phyloP scores from a whole-genome alignment of 2,888 invertebrate species.

The Erebia palarica region DNA sequence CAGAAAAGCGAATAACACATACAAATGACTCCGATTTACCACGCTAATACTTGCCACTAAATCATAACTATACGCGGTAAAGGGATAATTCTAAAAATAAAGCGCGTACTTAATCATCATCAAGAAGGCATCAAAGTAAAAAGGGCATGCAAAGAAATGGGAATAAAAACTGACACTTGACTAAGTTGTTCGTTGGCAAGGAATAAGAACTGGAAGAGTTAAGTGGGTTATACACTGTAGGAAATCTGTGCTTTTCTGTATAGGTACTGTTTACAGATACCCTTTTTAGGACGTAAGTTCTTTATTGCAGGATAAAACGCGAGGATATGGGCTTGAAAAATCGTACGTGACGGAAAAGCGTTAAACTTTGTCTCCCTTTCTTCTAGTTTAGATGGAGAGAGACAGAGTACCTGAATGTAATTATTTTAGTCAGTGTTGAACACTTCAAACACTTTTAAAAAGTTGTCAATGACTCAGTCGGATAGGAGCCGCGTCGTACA shows the following conservation, averaged over 20 bases:
- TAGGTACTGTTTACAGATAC: no score
- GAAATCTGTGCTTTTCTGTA: not conserved
- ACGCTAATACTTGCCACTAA: constrained; percentile 23
- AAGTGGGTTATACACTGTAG: constrained; percentile 26
- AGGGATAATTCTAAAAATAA: constrained; percentile 39
- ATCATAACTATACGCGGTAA: constrained; percentile 31
- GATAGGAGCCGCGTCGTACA: no score
- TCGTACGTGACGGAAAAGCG: no score
- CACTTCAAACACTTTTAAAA: no score
- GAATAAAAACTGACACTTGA: constrained; percentile 45
- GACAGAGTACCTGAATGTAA: no score
- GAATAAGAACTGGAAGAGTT: constrained; percentile 41
- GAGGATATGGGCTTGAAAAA: no score
- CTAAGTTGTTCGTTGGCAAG: constrained; percentile 46
- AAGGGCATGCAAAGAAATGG: constrained; percentile 37
- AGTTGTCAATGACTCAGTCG: no score
- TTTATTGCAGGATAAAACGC: no score
- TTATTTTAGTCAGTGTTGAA: no score
- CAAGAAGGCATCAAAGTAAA: constrained; percentile 42
- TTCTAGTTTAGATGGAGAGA: no score
- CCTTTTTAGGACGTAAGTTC: no score
- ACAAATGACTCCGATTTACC: constrained; percentile 27
- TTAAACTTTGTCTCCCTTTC: no score
- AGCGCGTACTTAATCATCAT: constrained; percentile 46
- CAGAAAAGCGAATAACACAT: constrained; percentile 18